These are phyloP conservation scores for Centrocercus urophasianus DNA, from an alignment of 2,113 vertebrate species.

Conservation along the genomic window DNA sequence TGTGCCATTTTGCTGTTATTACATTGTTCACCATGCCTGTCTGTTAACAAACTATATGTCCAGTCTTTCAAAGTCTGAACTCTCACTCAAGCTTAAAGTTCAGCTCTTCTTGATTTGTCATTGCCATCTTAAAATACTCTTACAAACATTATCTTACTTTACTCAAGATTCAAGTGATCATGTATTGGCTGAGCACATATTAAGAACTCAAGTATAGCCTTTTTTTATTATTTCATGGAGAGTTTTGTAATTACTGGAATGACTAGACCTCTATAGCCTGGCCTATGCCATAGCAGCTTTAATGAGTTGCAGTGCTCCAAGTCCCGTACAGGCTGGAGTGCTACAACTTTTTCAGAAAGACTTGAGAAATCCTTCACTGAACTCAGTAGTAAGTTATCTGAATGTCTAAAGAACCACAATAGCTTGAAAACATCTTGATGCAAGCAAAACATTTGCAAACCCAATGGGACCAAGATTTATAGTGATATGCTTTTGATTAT, in stretches of 20 bases:
- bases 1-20: background rate
- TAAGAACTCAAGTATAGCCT: background rate
- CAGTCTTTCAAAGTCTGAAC: background rate
- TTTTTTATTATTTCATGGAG: background rate
- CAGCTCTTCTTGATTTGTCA: background rate
- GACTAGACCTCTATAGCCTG: background rate
- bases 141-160: background rate
- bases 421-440: background rate
- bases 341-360: background rate
- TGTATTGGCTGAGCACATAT: background rate
- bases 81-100: background rate
- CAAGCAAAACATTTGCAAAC: background rate
- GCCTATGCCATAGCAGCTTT: background rate
- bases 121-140: background rate
- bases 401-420: background rate
- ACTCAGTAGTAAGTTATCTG: background rate
- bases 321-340: background rate
- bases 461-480: background rate
- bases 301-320: background rate
- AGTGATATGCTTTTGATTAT: background rate
- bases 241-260: background rate
- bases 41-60: background rate
- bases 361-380: background rate
- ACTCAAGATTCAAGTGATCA: background rate
- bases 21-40: background rate